Evolutionary conservation across 2,113 vertebrate species (phyloP), one percentile per base, ranked within the genome.

Genomic region (Catharus minimus): DNA sequence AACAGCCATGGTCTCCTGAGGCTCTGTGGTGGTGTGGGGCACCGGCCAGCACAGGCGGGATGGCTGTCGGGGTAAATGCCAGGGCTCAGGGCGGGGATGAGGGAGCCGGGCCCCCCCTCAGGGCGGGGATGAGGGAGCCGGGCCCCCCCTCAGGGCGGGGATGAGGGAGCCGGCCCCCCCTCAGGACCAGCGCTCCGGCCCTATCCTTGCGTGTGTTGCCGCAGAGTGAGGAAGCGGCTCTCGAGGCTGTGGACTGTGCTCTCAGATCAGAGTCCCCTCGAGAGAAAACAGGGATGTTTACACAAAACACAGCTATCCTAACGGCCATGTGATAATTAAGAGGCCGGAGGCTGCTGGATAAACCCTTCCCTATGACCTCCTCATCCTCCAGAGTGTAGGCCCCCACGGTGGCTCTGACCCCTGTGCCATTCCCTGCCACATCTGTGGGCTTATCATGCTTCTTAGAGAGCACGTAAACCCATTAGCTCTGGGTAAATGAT

Each of bases 401-500:
- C 81, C 60, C 57, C 24, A 15, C 93, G 90, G 97, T 96, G 97
- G 97, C 95, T 93, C 89, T 94, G 95, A 91, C 95, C 93, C 75
- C 76, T 32, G 14, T 65, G 93, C 86, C 90, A 19, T 82, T 94
- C 75, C 57, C 92, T 96, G 94, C 77, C 94, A 89, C 96, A 97
- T 97, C 96, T 97, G 96, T 44, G 82, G 93, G 95, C 86, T 97
- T 97, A 97, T 96, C 96, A 36, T 92, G 91, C 92, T 93, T 73
- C 85, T 95, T 95, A 92, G 93, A 95, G 92, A 95, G 66, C 86
- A 88, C 32, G 5, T 93, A 94, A 86, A 88, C 93, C 95, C 96
- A 93, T 97, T 97, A 97, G 95, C 96, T 95, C 36, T 94, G 97
- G 90, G 94, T 96, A 97, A 97, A 97, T 93, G 97, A 97, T 97